Evolutionary conservation across 2,888 invertebrate species (phyloP), one percentile per base, ranked within the genome.

Genomic region (Xestobium rufovillosum): DNA sequence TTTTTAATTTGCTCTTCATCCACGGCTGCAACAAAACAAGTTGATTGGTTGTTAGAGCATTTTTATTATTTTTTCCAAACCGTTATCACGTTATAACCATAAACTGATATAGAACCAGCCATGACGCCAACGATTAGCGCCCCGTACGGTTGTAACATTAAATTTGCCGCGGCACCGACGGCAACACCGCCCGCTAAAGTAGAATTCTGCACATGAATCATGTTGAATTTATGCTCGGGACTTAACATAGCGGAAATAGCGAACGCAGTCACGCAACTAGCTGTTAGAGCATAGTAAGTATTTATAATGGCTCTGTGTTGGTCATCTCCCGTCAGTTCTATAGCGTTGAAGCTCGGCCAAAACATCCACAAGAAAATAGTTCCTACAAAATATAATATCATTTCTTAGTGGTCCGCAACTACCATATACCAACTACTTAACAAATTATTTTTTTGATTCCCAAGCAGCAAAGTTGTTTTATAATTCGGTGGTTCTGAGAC

Each of bases 331-430:
- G 70, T 71, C 14, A 85, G 72, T 35, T 86, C 75, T 0, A 82
- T 89, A 2, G 87, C 83, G 69, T 96, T 97, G 70, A 97, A 97
- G 42, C 91, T 91, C 0, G 96, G 96, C 95, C 95, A 96, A 67
- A 87, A 96, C 38, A 95, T 72, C 94, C 94, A 96, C 29, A 97
- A 71, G 65, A 96, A 95, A 36, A 94, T 67, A 1, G 94, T 89
- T 37, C 95, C 90, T 88, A 60, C 8, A 62, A 60, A 23, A 10
- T n/a, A 19, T 19, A n/a, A n/a, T n/a, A n/a, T n/a, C n/a, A n/a
- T n/a, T n/a, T n/a, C n/a, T n/a, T n/a, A n/a, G n/a, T n/a, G n/a
- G n/a, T n/a, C n/a, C n/a, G n/a, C n/a, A n/a, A n/a, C n/a, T n/a
- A n/a, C n/a, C n/a, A n/a, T n/a, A n/a, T n/a, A n/a, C n/a, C n/a